Percentiles rank a stretch among this genome's conserved stretches.
These are phyloP conservation scores for Beris chalybata DNA, from an alignment of 2,888 invertebrate species.

Conservation along the genomic window DNA sequence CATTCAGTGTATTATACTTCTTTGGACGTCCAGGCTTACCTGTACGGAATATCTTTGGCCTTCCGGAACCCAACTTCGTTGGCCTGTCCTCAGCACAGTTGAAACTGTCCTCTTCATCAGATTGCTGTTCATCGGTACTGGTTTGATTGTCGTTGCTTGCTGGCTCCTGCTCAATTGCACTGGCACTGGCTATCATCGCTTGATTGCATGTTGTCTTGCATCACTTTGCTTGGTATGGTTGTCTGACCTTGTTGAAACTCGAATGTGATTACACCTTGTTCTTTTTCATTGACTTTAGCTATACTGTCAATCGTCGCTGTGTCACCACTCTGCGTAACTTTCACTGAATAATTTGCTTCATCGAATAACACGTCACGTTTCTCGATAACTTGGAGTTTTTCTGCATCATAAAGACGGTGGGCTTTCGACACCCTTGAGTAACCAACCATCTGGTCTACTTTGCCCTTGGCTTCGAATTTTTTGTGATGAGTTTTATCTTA, in stretches of 20 bases:
- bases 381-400: too few relatives aligned
- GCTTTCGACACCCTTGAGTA: too few relatives aligned
- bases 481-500: neutral
- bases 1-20: neutral
- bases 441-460: neutral
- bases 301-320: neutral
- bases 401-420: too few relatives aligned
- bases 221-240: too few relatives aligned
- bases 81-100: neutral
- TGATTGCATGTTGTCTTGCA: neutral
- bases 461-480: neutral
- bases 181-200: neutral
- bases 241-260: too few relatives aligned
- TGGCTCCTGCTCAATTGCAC: neutral
- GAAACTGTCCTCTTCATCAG: neutral
- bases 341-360: too few relatives aligned
- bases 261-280: too few relatives aligned
- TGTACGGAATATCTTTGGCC: too few relatives aligned
- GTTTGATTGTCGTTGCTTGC: neutral
- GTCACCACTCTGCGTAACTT: too few relatives aligned
- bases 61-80: neutral
- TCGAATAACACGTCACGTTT: too few relatives aligned
- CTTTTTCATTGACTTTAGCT: neutral
- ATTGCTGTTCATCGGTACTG: too few relatives aligned
- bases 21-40: too few relatives aligned